Percentiles rank a stretch among this genome's conserved stretches.
Conservation (phyloP, 2,797 vertebrate genomes). For the Manis pentadactyla region DNA sequence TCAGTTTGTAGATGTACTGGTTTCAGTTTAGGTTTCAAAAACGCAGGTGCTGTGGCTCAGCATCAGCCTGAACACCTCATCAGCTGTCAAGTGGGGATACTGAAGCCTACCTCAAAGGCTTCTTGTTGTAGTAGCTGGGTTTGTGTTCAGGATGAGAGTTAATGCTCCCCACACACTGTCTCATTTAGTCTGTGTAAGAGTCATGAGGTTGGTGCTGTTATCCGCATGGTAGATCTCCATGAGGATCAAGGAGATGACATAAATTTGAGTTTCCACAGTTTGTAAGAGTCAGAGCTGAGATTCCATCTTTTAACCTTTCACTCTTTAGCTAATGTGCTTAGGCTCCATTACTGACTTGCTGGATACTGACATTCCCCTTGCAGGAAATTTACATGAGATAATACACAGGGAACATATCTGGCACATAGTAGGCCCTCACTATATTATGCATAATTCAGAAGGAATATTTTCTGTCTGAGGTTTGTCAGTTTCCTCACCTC, state of each 20-base stretch:
- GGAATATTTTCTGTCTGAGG: slow-evolving; percentile 22
- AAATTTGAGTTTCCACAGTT: background rate
- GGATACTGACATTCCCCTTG: background rate
- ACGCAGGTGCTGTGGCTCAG: background rate
- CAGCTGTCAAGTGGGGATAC: background rate
- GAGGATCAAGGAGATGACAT: background rate
- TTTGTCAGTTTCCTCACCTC: background rate
- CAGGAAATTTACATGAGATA: background rate
- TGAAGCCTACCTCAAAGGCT: background rate
- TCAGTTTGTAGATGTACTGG: background rate
- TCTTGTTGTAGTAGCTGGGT: background rate
- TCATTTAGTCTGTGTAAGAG: background rate
- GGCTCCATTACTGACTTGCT: background rate
- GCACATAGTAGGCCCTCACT: background rate
- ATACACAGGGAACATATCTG: background rate
- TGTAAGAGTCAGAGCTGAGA: background rate
- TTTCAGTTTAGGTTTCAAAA: slow-evolving; percentile 64
- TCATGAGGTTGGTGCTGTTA: background rate
- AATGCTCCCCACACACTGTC: background rate
- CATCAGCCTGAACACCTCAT: background rate
- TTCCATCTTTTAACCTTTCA: background rate
- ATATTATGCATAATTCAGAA: background rate
- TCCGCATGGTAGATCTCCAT: background rate
- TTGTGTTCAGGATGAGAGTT: background rate
- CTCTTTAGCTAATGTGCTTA: background rate